A percentile compares a stretch with the other conserved stretches of the same genome.
phyloP scores from a whole-genome alignment of 1,140 invertebrate species.

The Drosophila yakuba region DNA sequence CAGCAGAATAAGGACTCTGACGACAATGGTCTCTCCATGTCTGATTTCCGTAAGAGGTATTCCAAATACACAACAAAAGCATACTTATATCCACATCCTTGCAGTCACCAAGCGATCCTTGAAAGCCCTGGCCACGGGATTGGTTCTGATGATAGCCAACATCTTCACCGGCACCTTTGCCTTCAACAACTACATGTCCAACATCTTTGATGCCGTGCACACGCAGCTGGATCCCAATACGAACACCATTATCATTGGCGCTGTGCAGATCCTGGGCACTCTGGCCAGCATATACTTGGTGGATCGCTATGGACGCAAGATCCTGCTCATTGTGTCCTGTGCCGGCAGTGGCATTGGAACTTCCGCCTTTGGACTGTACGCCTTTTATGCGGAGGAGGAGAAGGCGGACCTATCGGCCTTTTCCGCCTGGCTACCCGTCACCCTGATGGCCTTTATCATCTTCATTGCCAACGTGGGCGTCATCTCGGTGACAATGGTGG shows the following conservation, averaged over 20 bases:
- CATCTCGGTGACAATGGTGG: conserved; percentile 73
- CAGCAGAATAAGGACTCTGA: conserved; percentile 38
- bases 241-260: conserved; percentile 86
- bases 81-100: neutral
- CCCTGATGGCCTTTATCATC: conserved; percentile 70
- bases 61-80: neutral
- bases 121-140: conserved; percentile 58
- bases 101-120: conserved; percentile 61
- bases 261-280: conserved; percentile 85
- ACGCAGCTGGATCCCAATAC: conserved; percentile 86
- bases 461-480: conserved; percentile 71
- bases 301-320: conserved; percentile 71
- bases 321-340: conserved; percentile 67
- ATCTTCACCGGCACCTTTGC: conserved; percentile 75
- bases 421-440: conserved; percentile 69
- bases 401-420: conserved; percentile 47
- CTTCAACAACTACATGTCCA: conserved; percentile 80
- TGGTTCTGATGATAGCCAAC: conserved; percentile 71
- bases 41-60: conserved; percentile 69
- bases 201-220: conserved; percentile 88
- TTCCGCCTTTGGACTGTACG: conserved; percentile 63
- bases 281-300: conserved; percentile 67
- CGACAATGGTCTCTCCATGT: conserved; percentile 18
- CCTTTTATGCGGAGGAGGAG: conserved; percentile 65
- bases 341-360: conserved; percentile 56